phyloP scores from a whole-genome alignment of 2,888 invertebrate genomes.

The Rhamphomyia laevipes region DNA sequence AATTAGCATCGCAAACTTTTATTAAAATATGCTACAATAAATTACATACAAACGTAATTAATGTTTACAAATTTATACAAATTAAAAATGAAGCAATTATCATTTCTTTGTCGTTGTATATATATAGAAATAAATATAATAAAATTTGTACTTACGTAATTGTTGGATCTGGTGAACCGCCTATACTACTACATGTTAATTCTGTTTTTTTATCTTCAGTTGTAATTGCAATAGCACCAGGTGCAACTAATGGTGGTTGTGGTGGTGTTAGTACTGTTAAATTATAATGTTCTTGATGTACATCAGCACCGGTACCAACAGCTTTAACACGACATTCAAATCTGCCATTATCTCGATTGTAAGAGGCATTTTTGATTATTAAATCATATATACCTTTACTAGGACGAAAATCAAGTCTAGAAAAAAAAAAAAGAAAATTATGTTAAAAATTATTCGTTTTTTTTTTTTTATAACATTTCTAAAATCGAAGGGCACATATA shows the following conservation, averaged over 20 bases:
- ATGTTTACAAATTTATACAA: neutral
- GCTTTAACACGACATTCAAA: constrained; percentile 85
- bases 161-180: constrained; percentile 82
- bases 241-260: constrained; percentile 64
- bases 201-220: constrained; percentile 70
- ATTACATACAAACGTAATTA: no score
- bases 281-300: constrained; percentile 72
- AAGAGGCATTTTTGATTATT: constrained; percentile 77
- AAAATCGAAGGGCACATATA: no score
- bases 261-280: constrained; percentile 80
- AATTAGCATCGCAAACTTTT: no score
- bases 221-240: constrained; percentile 63
- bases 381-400: constrained; percentile 78
- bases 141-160: constrained; percentile 46
- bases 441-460: neutral
- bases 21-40: no score
- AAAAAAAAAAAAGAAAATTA: constrained; percentile 21
- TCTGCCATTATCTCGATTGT: constrained; percentile 80
- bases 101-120: neutral
- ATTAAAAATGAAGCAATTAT: neutral
- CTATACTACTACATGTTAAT: constrained; percentile 68
- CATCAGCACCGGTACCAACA: constrained; percentile 67
- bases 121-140: neutral
- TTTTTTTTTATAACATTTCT: neutral
- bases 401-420: constrained; percentile 65